Conservation (phyloP, 2,113 vertebrate genomes). For the Corythaeola cristata region DNA sequence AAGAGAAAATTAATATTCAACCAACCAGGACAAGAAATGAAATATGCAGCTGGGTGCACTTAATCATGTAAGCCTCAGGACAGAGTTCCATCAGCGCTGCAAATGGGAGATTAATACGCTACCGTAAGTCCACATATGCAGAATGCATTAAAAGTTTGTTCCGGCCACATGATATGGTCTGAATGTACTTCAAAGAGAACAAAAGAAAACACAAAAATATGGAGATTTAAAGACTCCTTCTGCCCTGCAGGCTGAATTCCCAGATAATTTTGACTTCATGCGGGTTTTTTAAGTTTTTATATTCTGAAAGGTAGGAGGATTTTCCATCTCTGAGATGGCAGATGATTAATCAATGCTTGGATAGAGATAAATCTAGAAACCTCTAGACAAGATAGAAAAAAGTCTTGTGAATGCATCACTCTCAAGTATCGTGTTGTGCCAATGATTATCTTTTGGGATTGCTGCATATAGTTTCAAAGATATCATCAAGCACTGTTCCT, state of each 20-base stretch:
- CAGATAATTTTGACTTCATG: not conserved
- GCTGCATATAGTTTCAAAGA: constrained; percentile 48
- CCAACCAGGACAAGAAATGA: constrained; percentile 40
- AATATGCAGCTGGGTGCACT: constrained; percentile 18
- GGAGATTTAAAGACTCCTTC: not conserved
- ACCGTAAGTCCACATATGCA: not conserved
- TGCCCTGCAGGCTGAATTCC: not conserved
- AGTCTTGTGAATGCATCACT: not conserved
- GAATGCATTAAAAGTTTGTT: constrained; percentile 2
- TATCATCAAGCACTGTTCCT: constrained; percentile 30
- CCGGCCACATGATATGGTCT: not conserved
- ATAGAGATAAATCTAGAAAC: not conserved
- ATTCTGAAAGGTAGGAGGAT: not conserved
- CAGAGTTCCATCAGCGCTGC: constrained; percentile 16
- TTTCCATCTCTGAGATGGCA: not conserved
- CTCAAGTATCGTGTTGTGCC: not conserved
- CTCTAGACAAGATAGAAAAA: not conserved
- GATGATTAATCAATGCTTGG: not conserved
- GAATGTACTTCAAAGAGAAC: not conserved
- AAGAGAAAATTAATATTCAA: constrained; percentile 46
- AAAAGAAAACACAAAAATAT: not conserved
- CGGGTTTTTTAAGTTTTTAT: not conserved
- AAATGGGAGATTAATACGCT: constrained; percentile 30
- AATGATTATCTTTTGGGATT: not conserved
- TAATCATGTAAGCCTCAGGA: constrained; percentile 43